A percentile compares a stretch with the other conserved stretches of the same genome.
These are phyloP conservation scores for Dermolepida albohirtum DNA, from an alignment of 2,888 invertebrate genomes.

Conservation along the genomic window DNA sequence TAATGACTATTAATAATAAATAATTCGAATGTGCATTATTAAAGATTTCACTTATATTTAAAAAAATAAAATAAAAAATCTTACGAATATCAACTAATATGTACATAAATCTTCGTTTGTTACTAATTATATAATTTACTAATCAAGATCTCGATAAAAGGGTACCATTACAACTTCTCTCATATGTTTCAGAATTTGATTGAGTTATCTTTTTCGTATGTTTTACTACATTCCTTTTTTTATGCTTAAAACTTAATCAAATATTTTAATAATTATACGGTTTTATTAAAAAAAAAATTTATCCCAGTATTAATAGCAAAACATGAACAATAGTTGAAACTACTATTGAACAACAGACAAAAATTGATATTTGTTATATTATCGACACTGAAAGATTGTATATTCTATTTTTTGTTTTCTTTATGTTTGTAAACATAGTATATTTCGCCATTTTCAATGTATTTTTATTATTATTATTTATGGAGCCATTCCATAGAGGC, in stretches of 20 bases:
- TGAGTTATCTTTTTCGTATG: constrained; percentile 1
- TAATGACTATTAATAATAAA: too few species aligned
- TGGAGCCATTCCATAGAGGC: constrained; percentile 52
- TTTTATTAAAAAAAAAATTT: constrained; percentile 9
- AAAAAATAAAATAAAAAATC: too few species aligned
- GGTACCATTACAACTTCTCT: too few species aligned
- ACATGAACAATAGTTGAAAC: constrained; percentile 33
- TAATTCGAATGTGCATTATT: too few species aligned
- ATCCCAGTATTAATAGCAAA: constrained; percentile 35
- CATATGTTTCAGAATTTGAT: too few species aligned
- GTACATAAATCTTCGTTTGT: too few species aligned
- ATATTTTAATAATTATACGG: constrained; percentile 7
- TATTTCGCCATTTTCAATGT: constrained; percentile 49
- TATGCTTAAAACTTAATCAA: constrained; percentile 31
- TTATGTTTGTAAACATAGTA: constrained; percentile 53
- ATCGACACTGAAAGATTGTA: constrained; percentile 46
- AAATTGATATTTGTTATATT: constrained; percentile 28
- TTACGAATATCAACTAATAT: too few species aligned
- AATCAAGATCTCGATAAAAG: too few species aligned
- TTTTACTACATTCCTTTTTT: constrained; percentile 37
- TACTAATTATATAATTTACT: too few species aligned
- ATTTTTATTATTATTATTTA: constrained; percentile 46
- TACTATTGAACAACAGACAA: constrained; percentile 34
- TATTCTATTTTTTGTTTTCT: constrained; percentile 40
- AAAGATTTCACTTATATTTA: too few species aligned